Base-by-base conservation (phyloP, 1,140 invertebrate species). In the Trachymyrmex cornetzi region DNA sequence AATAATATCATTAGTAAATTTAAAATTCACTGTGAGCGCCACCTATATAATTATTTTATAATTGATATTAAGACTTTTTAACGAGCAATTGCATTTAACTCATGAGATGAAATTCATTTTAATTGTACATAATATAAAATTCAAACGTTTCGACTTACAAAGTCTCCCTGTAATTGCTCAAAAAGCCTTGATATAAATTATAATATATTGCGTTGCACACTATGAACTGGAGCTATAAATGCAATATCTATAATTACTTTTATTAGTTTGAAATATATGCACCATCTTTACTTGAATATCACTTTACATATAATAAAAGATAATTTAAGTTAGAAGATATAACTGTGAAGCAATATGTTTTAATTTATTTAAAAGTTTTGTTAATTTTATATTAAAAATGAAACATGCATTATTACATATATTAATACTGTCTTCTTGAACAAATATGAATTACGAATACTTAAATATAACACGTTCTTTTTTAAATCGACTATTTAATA, bases 31-130 rank as follows among this genome's bases (percentile, higher is more conserved):
- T n/a, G n/a, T n/a, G n/a, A n/a, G n/a, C n/a, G n/a, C n/a, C n/a
- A 69, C n/a, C 22, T 50, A 14, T 69, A 16, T 24, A 69, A 50
- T 24, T 69, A 27, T 69, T 69, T 48, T 48, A 69, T 69, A 22
- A 24, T 27, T 2, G 14, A 69, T 19, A 24, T 24, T 6, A 9
- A 38, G 0, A 0, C 34, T 38, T 38, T 38, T 38, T 38, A 5
- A 34, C 7, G 7, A 38, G 34, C 0, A 1, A 38, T 38, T 7
- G 7, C 34, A 34, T 0, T 34, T 38, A 9, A 38, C 34, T 38
- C 6, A 9, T 38, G 34, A 9, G 34, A 38, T 38, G 34, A 38
- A 38, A 38, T 38, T 7, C 6, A 9, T 38, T 38, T 38, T 38
- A 38, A 38, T 38, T 38, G 1, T 0, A 38, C 7, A 38, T 38